phyloP scores from a whole-genome alignment of 2,113 vertebrate species.

The Heptranchias perlo region DNA sequence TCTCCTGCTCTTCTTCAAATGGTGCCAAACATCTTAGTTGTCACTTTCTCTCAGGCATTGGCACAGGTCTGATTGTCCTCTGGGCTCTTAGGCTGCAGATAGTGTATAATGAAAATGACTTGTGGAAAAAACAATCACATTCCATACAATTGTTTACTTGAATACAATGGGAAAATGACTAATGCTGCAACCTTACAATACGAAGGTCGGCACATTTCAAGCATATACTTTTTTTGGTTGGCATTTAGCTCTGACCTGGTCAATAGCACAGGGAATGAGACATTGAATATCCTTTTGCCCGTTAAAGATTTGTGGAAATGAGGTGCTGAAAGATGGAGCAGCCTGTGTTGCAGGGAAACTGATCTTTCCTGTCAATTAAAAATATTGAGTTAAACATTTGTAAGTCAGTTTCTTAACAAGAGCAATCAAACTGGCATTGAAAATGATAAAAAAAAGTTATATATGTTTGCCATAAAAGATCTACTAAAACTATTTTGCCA shows the following conservation, averaged over 20 bases:
- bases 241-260: slow-evolving; percentile 68
- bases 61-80: neutral
- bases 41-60: neutral
- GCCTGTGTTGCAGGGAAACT: slow-evolving; percentile 95
- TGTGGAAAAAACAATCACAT: neutral
- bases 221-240: neutral
- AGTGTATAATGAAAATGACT: neutral
- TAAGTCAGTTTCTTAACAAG: neutral
- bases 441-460: neutral
- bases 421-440: neutral
- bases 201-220: neutral
- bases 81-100: neutral
- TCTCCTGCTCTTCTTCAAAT: neutral
- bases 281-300: slow-evolving; percentile 78
- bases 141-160: neutral
- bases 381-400: neutral
- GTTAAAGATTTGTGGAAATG: slow-evolving; percentile 88
- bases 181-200: neutral
- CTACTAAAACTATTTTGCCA: neutral
- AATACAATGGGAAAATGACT: neutral
- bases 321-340: slow-evolving; percentile 89
- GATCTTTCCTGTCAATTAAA: slow-evolving; percentile 78
- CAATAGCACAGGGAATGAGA: slow-evolving; percentile 95
- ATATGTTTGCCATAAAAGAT: neutral
- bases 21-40: neutral